These are phyloP conservation scores for Sphyrna mokarran DNA, from an alignment of 2,113 vertebrate genomes.

Conservation along the genomic window DNA sequence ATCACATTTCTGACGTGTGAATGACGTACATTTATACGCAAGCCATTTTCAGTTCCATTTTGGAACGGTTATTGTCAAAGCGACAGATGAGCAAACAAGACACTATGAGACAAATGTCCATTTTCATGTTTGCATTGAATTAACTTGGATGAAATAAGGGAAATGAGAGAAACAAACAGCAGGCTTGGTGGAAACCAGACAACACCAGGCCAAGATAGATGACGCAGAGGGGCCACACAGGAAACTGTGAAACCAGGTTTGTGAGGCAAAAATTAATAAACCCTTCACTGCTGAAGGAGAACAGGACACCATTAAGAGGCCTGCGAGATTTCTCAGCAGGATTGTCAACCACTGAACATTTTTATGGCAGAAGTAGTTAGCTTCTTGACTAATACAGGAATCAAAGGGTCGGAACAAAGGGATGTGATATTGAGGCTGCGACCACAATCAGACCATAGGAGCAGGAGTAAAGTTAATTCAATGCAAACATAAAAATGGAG, in stretches of 20 bases:
- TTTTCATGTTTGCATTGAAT: constrained; percentile 8
- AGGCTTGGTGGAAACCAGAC: background rate
- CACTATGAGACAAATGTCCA: background rate
- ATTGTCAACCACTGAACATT: background rate
- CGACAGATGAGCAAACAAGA: constrained; percentile 20
- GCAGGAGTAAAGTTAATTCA: background rate
- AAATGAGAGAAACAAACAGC: background rate
- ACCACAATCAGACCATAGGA: no score
- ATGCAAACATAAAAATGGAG: background rate
- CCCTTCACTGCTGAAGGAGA: no score
- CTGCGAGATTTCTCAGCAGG: background rate
- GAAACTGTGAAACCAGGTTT: background rate
- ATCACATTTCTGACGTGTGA: background rate
- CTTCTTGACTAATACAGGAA: no score
- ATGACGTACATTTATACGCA: background rate
- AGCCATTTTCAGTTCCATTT: constrained; percentile 1
- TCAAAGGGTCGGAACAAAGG: no score
- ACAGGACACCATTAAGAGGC: background rate
- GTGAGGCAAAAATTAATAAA: background rate
- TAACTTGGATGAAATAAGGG: background rate
- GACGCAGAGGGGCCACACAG: background rate
- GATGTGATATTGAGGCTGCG: no score
- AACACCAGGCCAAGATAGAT: background rate
- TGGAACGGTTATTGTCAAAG: background rate
- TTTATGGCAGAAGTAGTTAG: no score